Percentiles rank a stretch among this genome's conserved stretches.
Evolutionary conservation across 37 sponge, comb jelly and placozoan genomes (phyloP).

Genomic region (Beroe ovata): DNA sequence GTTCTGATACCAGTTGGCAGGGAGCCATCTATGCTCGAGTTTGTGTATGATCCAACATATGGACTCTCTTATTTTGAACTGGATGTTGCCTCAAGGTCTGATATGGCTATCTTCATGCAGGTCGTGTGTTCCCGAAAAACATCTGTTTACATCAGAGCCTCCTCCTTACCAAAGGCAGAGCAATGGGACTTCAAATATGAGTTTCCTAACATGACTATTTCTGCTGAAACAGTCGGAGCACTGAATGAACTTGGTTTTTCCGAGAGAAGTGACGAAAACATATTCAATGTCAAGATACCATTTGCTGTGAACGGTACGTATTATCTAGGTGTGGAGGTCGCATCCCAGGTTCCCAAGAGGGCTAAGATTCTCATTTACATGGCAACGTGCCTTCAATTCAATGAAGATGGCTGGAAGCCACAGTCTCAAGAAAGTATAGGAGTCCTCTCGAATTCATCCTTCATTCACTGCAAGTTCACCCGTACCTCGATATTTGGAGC

Average conservation of each 20-base stretch:
- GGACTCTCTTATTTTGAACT: not conserved
- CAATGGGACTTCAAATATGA: not conserved
- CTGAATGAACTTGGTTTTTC: slow-evolving; percentile 33
- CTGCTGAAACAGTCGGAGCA: not conserved
- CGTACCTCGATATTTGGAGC: not conserved
- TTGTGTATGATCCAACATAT: slow-evolving; percentile 16
- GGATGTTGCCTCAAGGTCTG: not conserved
- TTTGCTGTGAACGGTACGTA: slow-evolving; percentile 3
- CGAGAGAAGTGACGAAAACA: not conserved
- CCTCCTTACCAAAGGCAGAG: not conserved
- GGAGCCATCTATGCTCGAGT: not conserved
- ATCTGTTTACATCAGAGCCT: not conserved
- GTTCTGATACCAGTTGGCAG: not conserved
- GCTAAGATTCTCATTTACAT: not conserved
- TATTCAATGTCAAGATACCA: not conserved
- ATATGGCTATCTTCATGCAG: not conserved
- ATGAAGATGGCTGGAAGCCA: not conserved
- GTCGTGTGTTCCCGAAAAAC: not conserved
- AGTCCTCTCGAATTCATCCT: slow-evolving; percentile 2
- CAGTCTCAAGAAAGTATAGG: slow-evolving; percentile 13
- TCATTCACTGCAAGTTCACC: slow-evolving; percentile 17
- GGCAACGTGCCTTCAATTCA: slow-evolving; percentile 17
- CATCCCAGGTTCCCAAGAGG: not conserved
- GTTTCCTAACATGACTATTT: not conserved
- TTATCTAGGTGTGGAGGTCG: not conserved